A percentile compares a stretch with the other conserved stretches of the same genome.
phyloP scores from a whole-genome alignment of 37 sponge, comb jelly and placozoan genomes.

The Axinella damicornis region DNA sequence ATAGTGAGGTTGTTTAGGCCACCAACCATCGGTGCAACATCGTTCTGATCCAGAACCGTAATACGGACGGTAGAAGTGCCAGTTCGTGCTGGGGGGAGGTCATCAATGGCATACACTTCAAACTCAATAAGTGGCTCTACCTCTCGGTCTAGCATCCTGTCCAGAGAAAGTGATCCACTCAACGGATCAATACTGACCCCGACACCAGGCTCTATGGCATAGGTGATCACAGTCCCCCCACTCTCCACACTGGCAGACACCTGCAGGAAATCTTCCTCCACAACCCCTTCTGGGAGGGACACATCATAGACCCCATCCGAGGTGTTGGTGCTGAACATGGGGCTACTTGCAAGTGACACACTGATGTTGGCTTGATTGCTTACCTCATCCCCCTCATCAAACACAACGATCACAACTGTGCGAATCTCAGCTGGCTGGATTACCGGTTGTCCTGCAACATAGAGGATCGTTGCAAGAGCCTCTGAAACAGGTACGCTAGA shows the following conservation, averaged over 20 bases:
- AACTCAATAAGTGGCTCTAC: conserved; percentile 8
- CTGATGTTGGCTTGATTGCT: conserved; percentile 42
- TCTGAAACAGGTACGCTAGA: conserved; percentile 9
- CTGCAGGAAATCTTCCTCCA: conserved; percentile 34
- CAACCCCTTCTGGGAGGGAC: conserved; percentile 37
- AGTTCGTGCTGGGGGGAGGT: conserved; percentile 69
- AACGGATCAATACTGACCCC: conserved; percentile 33
- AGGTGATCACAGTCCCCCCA: conserved; percentile 48
- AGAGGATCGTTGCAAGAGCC: conserved; percentile 23
- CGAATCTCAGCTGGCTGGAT: conserved; percentile 16
- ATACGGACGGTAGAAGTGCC: conserved; percentile 77
- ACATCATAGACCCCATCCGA: conserved; percentile 11
- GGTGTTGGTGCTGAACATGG: conserved; percentile 34
- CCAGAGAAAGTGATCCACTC: conserved; percentile 61
- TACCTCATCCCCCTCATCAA: conserved; percentile 29
- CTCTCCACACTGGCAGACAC: conserved; percentile 71
- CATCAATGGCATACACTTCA: conserved; percentile 76
- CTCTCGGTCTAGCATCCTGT: conserved; percentile 53
- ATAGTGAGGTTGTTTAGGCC: conserved; percentile 38
- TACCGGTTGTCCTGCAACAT: conserved; percentile 26
- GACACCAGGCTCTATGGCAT: conserved; percentile 31
- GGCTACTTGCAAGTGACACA: conserved; percentile 70
- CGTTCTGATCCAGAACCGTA: conserved; percentile 58
- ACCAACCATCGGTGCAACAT: conserved; percentile 46
- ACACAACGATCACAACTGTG: conserved; percentile 34